phyloP scores from a whole-genome alignment of 1,140 invertebrate species.

The Prorops nasuta region DNA sequence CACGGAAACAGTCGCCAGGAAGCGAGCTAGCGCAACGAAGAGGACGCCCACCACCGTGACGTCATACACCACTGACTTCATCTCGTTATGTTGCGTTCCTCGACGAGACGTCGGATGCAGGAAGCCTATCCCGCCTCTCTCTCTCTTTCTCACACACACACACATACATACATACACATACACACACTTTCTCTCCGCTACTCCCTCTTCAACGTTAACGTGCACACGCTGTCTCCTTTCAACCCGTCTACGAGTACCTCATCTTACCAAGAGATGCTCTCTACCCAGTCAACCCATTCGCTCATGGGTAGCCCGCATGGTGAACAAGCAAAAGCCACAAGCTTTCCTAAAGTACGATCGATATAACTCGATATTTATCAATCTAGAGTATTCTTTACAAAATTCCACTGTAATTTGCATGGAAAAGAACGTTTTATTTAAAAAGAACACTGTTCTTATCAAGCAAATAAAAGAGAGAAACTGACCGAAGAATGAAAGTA shows the following conservation, averaged over 20 bases:
- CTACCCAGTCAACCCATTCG: slow-evolving; percentile 37
- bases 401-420: too few relatives aligned
- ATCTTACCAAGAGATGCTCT: too few relatives aligned
- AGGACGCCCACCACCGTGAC: slow-evolving; percentile 50
- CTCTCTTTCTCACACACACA: too few relatives aligned
- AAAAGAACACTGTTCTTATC: too few relatives aligned
- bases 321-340: slow-evolving; percentile 32
- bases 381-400: too few relatives aligned
- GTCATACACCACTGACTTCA: slow-evolving; percentile 55
- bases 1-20: slow-evolving; percentile 54
- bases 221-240: not conserved
- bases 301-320: slow-evolving; percentile 37
- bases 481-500: too few relatives aligned
- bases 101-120: slow-evolving; percentile 53
- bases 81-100: slow-evolving; percentile 51
- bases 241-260: too few relatives aligned
- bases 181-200: slow-evolving; percentile 24
- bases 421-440: too few relatives aligned
- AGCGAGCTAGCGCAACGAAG: slow-evolving; percentile 45
- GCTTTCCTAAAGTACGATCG: slow-evolving; percentile 26
- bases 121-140: slow-evolving; percentile 43
- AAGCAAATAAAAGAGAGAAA: too few relatives aligned
- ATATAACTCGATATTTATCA: too few relatives aligned
- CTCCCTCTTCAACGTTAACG: slow-evolving; percentile 9
- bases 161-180: too few relatives aligned